Evolutionary conservation across 2,888 invertebrate species (phyloP), one percentile per base, ranked within the genome.

Genomic region (Lycophotia porphyrea): DNA sequence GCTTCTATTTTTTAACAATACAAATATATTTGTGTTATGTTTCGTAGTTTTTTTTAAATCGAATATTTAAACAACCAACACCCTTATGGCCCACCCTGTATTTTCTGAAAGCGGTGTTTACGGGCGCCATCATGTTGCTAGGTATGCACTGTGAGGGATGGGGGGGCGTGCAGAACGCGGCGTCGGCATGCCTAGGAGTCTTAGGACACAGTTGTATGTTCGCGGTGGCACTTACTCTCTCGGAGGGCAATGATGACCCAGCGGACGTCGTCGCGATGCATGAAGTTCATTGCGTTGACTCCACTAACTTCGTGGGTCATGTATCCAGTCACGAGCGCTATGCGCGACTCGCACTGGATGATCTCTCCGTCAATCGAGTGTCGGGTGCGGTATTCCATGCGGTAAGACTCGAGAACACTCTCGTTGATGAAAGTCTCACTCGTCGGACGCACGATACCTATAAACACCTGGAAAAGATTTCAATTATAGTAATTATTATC

Each of bases 301-400:
- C 99, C 99, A n/a, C 97, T 97, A 9, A 99, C 98, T 94, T 99
- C 99, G 80, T 98, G 97, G 0, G 98, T 97, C 97, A 99, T 97
- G 92, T 98, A 98, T 2, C 99, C 99, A 44, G 98, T 98, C n/a
- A 99, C 98, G 67, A 98, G 96, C 1, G 99, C 98, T 85, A 99
- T 98, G 88, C 98, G 97, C 89, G 99, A 98, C 92, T 99, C 99
- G 90, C 98, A 98, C 90, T 98, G 98, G 71, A 99, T 97, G 77
- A 99, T 99, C 81, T 98, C 97, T 0, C 99, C 99, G 93, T 99
- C 98, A 65, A 99, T 97, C 49, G 98, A 97, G 94, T 99, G 99
- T 71, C 99, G 97, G 0, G 99, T 99, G 74, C 98, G 97, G 93
- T 99, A 99, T 92, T 99, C 99, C 95, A 98, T 97, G 76, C 97